Evolutionary conservation across 2,888 invertebrate genomes (phyloP).

Genomic region (Nesidiocoris tenuis): DNA sequence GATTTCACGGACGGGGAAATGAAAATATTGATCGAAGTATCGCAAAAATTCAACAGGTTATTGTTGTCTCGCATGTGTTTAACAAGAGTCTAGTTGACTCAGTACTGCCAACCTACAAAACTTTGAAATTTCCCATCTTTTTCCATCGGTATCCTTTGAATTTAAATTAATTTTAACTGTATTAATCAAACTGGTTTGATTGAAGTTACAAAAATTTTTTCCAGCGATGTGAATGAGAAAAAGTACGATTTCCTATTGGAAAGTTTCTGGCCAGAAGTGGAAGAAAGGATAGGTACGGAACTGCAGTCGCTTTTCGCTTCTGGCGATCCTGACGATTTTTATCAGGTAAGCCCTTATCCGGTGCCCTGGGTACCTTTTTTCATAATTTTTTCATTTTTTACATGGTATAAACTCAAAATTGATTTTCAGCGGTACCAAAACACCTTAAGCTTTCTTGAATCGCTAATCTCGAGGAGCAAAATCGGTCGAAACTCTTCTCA

Average conservation of each 20-base stretch:
- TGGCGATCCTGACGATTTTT: constrained; percentile 86
- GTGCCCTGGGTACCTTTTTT: too few species aligned
- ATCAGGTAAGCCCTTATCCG: constrained; percentile 58
- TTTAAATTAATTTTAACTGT: too few species aligned
- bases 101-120: too few species aligned
- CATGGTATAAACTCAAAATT: background rate
- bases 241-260: constrained; percentile 78
- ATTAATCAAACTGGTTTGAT: background rate
- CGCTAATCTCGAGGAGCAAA: constrained; percentile 65
- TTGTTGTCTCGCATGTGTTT: constrained; percentile 5
- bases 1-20: constrained; percentile 70
- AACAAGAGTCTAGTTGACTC: too few species aligned
- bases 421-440: constrained; percentile 67
- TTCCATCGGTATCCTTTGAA: too few species aligned
- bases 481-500: constrained; percentile 62
- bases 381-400: background rate
- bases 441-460: constrained; percentile 72
- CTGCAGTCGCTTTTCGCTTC: constrained; percentile 84
- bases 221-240: constrained; percentile 52
- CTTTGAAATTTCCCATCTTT: too few species aligned
- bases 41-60: constrained; percentile 54
- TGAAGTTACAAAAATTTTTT: background rate
- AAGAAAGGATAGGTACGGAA: constrained; percentile 76
- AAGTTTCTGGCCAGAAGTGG: constrained; percentile 84
- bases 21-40: constrained; percentile 56